These are phyloP conservation scores for Allophyes oxyacanthae DNA, from an alignment of 2,888 invertebrate species.

Conservation along the genomic window DNA sequence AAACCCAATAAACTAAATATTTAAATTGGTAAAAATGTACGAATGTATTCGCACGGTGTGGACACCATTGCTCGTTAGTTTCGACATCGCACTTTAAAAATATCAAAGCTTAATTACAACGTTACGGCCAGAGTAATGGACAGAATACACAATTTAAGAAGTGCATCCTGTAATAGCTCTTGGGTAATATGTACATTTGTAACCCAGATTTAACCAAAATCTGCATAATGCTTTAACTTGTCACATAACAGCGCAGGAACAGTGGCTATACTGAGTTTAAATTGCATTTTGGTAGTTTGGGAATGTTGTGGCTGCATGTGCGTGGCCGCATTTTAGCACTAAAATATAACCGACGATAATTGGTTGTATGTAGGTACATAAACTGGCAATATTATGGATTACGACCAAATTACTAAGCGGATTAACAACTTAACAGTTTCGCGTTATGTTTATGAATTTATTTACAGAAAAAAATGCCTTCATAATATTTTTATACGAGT, in stretches of 20 bases:
- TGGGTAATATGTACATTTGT: constrained; percentile 72
- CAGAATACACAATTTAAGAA: constrained; percentile 50
- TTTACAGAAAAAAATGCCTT: background rate
- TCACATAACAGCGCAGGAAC: constrained; percentile 75
- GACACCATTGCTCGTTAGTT: too few relatives aligned
- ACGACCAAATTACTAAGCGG: constrained; percentile 44
- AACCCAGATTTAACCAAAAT: constrained; percentile 75
- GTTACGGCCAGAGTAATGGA: constrained; percentile 4
- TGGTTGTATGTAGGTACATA: constrained; percentile 52
- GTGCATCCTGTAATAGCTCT: constrained; percentile 56
- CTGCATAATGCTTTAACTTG: constrained; percentile 84
- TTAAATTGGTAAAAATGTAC: too few relatives aligned
- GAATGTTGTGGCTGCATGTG: constrained; percentile 72
- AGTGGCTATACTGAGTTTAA: constrained; percentile 77
- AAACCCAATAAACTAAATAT: too few relatives aligned
- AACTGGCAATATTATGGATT: constrained; percentile 57
- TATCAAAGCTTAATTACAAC: constrained; percentile 9
- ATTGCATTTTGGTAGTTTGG: constrained; percentile 80
- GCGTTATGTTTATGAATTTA: background rate
- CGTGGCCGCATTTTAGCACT: constrained; percentile 69
- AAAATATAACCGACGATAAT: constrained; percentile 71
- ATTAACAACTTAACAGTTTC: constrained; percentile 32
- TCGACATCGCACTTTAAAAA: background rate
- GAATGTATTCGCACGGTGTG: too few relatives aligned
- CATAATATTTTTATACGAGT: background rate